Evolutionary conservation across 1,140 invertebrate genomes (phyloP), one percentile per base, ranked within the genome.

Genomic region (Cotesia chilonis): DNA sequence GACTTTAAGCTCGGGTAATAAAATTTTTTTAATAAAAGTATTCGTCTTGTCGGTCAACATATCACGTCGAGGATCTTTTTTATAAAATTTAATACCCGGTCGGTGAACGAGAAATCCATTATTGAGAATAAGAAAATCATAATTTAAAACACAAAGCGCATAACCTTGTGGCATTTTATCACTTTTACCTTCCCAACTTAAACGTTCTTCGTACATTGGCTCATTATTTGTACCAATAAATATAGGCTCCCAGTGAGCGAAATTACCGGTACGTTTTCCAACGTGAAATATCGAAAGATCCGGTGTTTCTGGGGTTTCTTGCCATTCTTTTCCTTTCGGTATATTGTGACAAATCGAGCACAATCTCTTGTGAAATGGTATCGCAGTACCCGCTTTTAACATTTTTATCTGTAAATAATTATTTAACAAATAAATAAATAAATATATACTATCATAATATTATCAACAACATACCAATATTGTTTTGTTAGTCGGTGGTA

Each of bases 111-210:
- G 87, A 83, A 96, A 96, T 5, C 93, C 94, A 82, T 96, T 96
- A 85, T 96, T 94, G 76, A 97, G 81, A 76, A 96, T 96, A 82
- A 95, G 91, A 82, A 96, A 96, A 78, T 96, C 94, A 81, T 96
- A 96, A 83, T 96, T 92, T 78, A 94, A 86, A 3, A 95, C 93
- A 85, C 95, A 96, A 57, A 96, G 88, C 51, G 93, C 90, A 84
- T 96, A 96, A 72, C 94, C 94, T 94, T 97, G 96, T 51, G 95
- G 95, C 96, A 97, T 97, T 88, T 96, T 96, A 84, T 96, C 94
- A 83, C 94, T 94, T 85, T 94, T 94, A 64, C 94, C 94, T 81
- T 96, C 94, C 94, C 94, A 96, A 80, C 92, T 94, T 20, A 95
- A 89, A 81, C 94, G 88, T 81, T 95, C 92, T 76, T 97, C 95